phyloP scores from a whole-genome alignment of 1,140 invertebrate genomes.

The Teleopsis dalmanni region DNA sequence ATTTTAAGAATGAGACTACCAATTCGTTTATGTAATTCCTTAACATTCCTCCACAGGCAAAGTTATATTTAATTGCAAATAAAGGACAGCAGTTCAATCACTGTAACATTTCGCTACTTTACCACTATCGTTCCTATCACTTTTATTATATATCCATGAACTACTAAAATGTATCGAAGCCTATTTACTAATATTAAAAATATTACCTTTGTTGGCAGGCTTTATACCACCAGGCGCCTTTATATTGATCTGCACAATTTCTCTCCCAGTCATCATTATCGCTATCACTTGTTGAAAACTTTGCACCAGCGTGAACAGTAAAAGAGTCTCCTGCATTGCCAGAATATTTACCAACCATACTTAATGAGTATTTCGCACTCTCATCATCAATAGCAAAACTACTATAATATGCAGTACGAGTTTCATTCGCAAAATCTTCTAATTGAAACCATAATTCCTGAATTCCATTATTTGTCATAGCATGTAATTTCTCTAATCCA shows the following conservation, averaged over 20 bases:
- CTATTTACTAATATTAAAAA: conserved; percentile 23
- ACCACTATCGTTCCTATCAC: neutral
- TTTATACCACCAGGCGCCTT: conserved; percentile 8
- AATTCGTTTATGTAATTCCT: neutral
- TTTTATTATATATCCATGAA: neutral
- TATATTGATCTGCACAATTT: conserved; percentile 1
- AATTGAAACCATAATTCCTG: conserved; percentile 58
- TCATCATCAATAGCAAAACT: conserved; percentile 58
- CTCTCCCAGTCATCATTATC: conserved; percentile 3
- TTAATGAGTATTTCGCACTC: conserved; percentile 56
- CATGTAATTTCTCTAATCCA: conserved; percentile 53
- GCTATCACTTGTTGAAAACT: conserved; percentile 2
- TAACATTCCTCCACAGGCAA: neutral
- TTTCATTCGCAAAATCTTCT: conserved; percentile 50
- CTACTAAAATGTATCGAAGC: neutral
- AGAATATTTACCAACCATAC: conserved; percentile 53
- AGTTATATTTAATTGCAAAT: neutral
- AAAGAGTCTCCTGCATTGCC: conserved; percentile 63
- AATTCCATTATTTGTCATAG: conserved; percentile 51
- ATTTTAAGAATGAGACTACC: too few species aligned
- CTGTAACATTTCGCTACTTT: neutral
- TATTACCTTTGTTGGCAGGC: neutral
- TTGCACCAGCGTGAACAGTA: neutral
- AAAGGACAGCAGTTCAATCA: neutral
- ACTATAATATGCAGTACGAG: conserved; percentile 54